Evolutionary conservation across 2,113 vertebrate genomes (phyloP), one percentile per base, ranked within the genome.

Genomic region (Solea senegalensis): DNA sequence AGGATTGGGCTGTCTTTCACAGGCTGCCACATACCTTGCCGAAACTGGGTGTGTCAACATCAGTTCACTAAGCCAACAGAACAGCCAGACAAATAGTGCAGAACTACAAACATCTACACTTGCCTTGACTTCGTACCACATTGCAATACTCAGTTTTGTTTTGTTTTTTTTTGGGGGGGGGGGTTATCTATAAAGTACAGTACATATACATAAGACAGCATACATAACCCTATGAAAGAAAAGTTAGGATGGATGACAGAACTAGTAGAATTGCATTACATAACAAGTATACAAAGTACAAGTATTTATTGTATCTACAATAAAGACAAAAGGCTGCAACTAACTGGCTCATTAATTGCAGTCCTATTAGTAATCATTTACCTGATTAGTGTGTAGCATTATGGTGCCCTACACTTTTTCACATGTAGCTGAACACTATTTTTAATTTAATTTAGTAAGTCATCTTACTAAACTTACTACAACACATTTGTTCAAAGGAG

Each of bases 11-110:
- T 67, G 71, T 81, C 72, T 76, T 56, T 81, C 54, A 81, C 48
- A 61, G 74, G 52, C 56, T 86, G 79, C 54, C 75, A 86, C 75
- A 86, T 78, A 80, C 64, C 64, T 80, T 82, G 80, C 79, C 8
- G 63, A 90, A 91, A 88, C 82, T 74, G 85, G 88, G 87, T 79
- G 85, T 92, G 88, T 88, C 89, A 74, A 80, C 59, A 82, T 74
- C 43, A 78, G 81, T 91, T 88, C 88, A 77, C 82, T 84, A 78
- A 89, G 79, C 72, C 72, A 87, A 85, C 86, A 80, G 77, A 89
- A 81, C 64, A 4, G 68, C 44, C 74, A 76, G 77, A 82, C 81
- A 89, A 88, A 86, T 64, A 75, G 65, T 39, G 44, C 72, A 83
- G 59, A 78, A 87, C 73, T 78, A 80, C 68, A 54, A 83, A 86